Conservation (phyloP, 2,888 invertebrate species). For the Prenolepis imparis region DNA sequence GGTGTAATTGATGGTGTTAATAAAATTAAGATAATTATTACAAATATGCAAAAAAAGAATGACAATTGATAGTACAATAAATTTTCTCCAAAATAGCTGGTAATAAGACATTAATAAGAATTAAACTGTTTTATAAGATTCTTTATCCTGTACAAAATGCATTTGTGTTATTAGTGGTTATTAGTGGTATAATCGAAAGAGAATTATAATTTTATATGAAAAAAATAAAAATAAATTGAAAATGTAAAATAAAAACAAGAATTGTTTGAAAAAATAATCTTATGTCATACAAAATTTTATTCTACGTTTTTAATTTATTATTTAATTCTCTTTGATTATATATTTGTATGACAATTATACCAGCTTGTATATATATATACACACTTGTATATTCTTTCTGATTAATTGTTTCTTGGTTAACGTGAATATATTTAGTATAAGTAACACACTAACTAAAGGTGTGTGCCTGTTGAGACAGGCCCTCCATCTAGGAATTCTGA, state of each 20-base stretch:
- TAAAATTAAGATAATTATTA: slow-evolving; percentile 10
- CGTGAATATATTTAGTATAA: slow-evolving; percentile 55
- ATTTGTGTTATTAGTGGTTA: background rate
- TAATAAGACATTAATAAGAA: background rate
- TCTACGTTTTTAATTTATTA: background rate
- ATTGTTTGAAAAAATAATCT: background rate
- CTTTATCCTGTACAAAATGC: background rate
- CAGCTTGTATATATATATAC: slow-evolving; percentile 40
- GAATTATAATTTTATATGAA: background rate
- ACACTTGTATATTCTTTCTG: slow-evolving; percentile 23
- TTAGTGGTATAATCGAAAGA: background rate
- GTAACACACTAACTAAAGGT: slow-evolving; percentile 79
- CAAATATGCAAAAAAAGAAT: slow-evolving; percentile 5
- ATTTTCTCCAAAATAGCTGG: slow-evolving; percentile 1
- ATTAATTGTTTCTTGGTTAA: slow-evolving; percentile 64
- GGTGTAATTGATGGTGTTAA: slow-evolving; percentile 11
- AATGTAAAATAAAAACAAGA: background rate
- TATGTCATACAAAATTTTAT: background rate
- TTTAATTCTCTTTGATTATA: background rate
- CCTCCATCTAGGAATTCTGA: slow-evolving; percentile 90
- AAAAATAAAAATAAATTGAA: background rate
- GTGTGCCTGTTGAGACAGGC: slow-evolving; percentile 86
- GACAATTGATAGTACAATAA: background rate
- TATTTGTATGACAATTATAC: slow-evolving; percentile 11
- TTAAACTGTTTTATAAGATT: slow-evolving; percentile 15